phyloP scores from a whole-genome alignment of 1,140 invertebrate genomes.

The silkworm (Bombyx mori) region ASM3026992v2 NC_085119.1:10442501-10443000 shows the following conservation, averaged over 20 bases:
- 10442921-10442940: slow-evolving; percentile 67
- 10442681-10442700: slow-evolving; percentile 92
- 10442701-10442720: slow-evolving; percentile 88
- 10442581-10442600: background rate
- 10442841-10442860: slow-evolving; percentile 88
- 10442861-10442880: slow-evolving; percentile 83
- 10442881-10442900: slow-evolving; percentile 81
- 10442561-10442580: too few species aligned
- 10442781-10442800: slow-evolving; percentile 82
- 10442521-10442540: too few species aligned
- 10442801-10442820: slow-evolving; percentile 90
- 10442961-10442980: background rate
- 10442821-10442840: slow-evolving; percentile 86
- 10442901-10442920: slow-evolving; percentile 91
- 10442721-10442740: slow-evolving; percentile 81
- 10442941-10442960: background rate
- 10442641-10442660: slow-evolving; percentile 87
- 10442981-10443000: too few species aligned
- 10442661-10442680: slow-evolving; percentile 86
- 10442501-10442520: too few species aligned
- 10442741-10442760: slow-evolving; percentile 94
- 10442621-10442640: slow-evolving; percentile 89
- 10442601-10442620: slow-evolving; percentile 85
- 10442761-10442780: slow-evolving; percentile 89
- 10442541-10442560: too few species aligned